phyloP scores from a whole-genome alignment of 2,797 vertebrate species.

The Myoxocephalus aenaeus region DNA sequence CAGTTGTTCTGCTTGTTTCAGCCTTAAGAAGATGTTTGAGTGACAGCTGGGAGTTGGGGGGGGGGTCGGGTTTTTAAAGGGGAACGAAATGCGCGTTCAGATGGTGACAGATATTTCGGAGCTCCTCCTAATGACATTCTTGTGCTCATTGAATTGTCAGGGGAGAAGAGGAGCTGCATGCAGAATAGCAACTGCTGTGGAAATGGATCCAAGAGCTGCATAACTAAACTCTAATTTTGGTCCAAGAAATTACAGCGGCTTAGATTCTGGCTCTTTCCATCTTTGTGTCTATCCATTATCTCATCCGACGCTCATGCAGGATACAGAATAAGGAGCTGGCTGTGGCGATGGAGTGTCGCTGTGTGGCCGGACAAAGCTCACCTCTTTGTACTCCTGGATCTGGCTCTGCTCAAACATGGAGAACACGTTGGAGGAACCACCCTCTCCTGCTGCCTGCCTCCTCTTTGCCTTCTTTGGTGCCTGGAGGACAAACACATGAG shows the following conservation, averaged over 20 bases:
- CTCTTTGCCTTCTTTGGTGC: slow-evolving; percentile 96
- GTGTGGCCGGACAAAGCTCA: slow-evolving; percentile 49
- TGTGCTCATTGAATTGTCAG: slow-evolving; percentile 57
- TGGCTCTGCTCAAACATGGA: slow-evolving; percentile 98
- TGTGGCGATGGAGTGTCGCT: not conserved
- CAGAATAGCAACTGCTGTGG: slow-evolving; percentile 67
- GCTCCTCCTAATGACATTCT: slow-evolving; percentile 63
- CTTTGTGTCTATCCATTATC: not conserved
- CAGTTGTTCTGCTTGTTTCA: slow-evolving; percentile 24
- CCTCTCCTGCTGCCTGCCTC: slow-evolving; percentile 84
- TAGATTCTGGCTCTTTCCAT: not conserved
- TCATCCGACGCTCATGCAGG: not conserved
- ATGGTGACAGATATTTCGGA: slow-evolving; percentile 62
- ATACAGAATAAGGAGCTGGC: not conserved
- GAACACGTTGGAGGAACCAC: slow-evolving; percentile 93
- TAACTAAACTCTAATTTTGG: slow-evolving; percentile 54
- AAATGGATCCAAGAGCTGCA: slow-evolving; percentile 50
- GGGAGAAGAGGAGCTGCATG: slow-evolving; percentile 10
- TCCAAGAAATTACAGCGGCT: slow-evolving; percentile 4
- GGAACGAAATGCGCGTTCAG: slow-evolving; percentile 41
- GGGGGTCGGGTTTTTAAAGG: slow-evolving; percentile 45
- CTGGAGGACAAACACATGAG: slow-evolving; percentile 69
- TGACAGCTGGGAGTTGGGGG: slow-evolving; percentile 51
- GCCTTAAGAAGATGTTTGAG: slow-evolving; percentile 46
- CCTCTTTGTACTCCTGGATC: slow-evolving; percentile 98